Percentiles rank a stretch among this genome's conserved stretches.
phyloP scores from a whole-genome alignment of 2,888 invertebrate species.

The Cetonia aurata region DNA sequence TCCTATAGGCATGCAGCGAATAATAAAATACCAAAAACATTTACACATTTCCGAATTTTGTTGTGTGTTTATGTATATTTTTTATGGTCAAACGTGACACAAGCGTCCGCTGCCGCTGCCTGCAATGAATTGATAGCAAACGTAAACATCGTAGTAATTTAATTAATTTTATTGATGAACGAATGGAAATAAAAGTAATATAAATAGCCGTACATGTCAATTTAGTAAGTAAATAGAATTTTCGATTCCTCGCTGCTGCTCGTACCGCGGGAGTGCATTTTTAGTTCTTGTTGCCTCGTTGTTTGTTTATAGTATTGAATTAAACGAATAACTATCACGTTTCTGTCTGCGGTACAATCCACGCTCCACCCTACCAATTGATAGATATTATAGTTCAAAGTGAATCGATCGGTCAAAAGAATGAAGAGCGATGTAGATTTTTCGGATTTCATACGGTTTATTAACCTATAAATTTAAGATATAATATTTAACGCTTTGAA shows the following conservation, averaged over 20 bases:
- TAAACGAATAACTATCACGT: conserved; percentile 21
- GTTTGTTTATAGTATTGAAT: conserved; percentile 27
- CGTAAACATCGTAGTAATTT: conserved; percentile 31
- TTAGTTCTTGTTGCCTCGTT: background rate
- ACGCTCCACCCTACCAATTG: background rate
- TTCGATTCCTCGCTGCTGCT: conserved; percentile 22
- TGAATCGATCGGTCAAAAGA: no score
- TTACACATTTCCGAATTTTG: no score
- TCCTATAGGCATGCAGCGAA: background rate
- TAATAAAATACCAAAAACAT: no score
- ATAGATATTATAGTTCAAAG: no score
- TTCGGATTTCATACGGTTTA: no score
- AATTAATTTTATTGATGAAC: conserved; percentile 35
- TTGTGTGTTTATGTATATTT: background rate
- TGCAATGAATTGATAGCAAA: conserved; percentile 18
- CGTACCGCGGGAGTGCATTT: conserved; percentile 15
- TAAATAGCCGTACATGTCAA: conserved; percentile 15
- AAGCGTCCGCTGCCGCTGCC: background rate
- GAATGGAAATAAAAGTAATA: conserved; percentile 32
- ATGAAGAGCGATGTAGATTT: no score
- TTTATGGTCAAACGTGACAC: conserved; percentile 1
- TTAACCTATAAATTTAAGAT: no score
- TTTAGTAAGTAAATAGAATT: conserved; percentile 38
- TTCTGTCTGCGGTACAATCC: conserved; percentile 12
- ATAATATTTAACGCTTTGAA: background rate